Conservation (phyloP, 2,888 invertebrate species). For the Auanema freiburgensis region DNA sequence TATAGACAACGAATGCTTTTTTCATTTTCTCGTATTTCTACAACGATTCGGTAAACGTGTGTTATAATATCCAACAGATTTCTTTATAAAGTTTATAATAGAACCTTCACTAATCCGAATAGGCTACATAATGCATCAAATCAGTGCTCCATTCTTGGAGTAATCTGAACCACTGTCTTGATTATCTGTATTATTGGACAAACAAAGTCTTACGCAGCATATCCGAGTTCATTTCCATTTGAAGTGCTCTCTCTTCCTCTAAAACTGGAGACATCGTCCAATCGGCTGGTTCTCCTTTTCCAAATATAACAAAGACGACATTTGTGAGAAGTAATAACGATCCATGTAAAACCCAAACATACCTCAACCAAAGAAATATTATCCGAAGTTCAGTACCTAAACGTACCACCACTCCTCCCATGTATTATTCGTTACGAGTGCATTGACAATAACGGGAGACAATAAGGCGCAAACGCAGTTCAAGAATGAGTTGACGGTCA, state of each 20-base stretch:
- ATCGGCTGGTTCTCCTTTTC: conserved; percentile 37
- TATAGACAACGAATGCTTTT: no score
- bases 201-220: no score
- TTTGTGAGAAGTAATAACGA: conserved; percentile 27
- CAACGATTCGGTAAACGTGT: no score
- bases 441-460: conserved; percentile 38
- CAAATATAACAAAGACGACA: conserved; percentile 33
- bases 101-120: no score
- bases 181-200: no score
- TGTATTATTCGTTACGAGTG: conserved; percentile 34
- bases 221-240: no score
- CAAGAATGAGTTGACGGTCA: conserved; percentile 44
- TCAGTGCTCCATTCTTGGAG: no score
- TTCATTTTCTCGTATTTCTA: no score
- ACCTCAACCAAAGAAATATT: conserved; percentile 4
- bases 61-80: no score
- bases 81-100: no score
- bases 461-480: conserved; percentile 37
- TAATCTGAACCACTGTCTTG: no score
- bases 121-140: no score
- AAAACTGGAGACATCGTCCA: conserved; percentile 29
- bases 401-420: conserved; percentile 43
- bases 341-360: conserved; percentile 40
- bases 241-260: not conserved
- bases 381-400: not conserved